phyloP scores from a whole-genome alignment of 2,113 vertebrate genomes.

The Megaleporinus macrocephalus region DNA sequence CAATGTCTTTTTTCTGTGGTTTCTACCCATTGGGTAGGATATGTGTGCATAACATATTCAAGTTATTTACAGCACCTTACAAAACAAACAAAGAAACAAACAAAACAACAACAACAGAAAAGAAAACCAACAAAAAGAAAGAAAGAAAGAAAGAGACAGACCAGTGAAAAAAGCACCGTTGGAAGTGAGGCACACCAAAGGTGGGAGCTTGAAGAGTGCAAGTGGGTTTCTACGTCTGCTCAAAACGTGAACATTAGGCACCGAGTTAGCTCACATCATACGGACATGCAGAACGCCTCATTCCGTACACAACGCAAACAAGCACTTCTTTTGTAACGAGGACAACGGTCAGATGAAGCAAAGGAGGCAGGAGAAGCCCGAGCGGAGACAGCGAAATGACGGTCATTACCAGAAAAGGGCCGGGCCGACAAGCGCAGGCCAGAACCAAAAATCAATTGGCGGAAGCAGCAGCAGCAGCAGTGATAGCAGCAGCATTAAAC shows the following conservation, averaged over 20 bases:
- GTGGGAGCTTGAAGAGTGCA: constrained; percentile 83
- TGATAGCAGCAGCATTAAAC: constrained; percentile 65
- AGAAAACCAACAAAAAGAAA: constrained; percentile 8
- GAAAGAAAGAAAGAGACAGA: constrained; percentile 79
- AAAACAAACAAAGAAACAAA: constrained; percentile 56
- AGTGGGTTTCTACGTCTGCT: constrained; percentile 85
- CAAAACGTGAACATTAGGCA: constrained; percentile 84
- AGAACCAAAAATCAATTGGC: constrained; percentile 38
- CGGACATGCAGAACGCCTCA: constrained; percentile 74
- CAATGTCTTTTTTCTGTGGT: constrained; percentile 81
- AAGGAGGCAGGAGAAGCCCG: constrained; percentile 42
- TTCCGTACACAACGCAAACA: constrained; percentile 69
- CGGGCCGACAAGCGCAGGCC: constrained; percentile 28
- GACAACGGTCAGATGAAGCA: constrained; percentile 60
- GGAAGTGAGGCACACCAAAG: constrained; percentile 93
- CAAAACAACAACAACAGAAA: neutral
- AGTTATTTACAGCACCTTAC: constrained; percentile 96
- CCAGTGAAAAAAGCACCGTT: constrained; percentile 92
- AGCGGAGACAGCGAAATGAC: constrained; percentile 18
- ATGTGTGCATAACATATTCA: constrained; percentile 98
- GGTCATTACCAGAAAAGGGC: constrained; percentile 5
- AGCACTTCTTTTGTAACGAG: constrained; percentile 36
- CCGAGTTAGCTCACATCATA: constrained; percentile 80
- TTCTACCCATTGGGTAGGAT: constrained; percentile 99
- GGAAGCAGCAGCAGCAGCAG: constrained; percentile 71